Evolutionary conservation across 53 echinoderm and acorn worm species (phyloP).

Genomic region (Arbacia lixula): DNA sequence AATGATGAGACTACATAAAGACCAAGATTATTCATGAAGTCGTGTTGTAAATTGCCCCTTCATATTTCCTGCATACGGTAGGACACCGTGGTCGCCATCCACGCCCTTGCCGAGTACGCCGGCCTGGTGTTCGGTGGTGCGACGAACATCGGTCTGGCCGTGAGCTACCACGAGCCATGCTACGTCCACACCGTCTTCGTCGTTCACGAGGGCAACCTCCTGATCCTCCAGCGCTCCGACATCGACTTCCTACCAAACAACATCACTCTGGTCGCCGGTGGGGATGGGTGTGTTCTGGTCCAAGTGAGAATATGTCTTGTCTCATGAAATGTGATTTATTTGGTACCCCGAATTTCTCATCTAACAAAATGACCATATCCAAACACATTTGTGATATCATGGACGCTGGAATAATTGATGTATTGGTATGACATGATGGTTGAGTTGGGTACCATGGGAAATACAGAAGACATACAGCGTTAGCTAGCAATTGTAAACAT

Average conservation of each 20-base stretch:
- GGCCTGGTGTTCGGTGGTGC: slow-evolving; percentile 47
- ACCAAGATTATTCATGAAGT: too few relatives aligned
- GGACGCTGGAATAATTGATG: too few relatives aligned
- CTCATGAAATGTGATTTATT: not conserved
- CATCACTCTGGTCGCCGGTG: slow-evolving; percentile 60
- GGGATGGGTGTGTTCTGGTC: slow-evolving; percentile 69
- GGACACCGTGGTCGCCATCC: slow-evolving; percentile 83
- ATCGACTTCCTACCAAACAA: slow-evolving; percentile 49
- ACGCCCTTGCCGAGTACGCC: slow-evolving; percentile 76
- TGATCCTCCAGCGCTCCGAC: slow-evolving; percentile 57
- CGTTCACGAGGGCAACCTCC: slow-evolving; percentile 52
- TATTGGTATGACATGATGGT: too few relatives aligned
- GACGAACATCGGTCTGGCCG: not conserved
- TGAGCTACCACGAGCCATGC: slow-evolving; percentile 1
- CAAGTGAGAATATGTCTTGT: slow-evolving; percentile 41
- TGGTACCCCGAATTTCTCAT: not conserved
- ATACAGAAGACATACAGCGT: too few relatives aligned
- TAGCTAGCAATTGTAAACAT: too few relatives aligned
- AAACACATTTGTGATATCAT: too few relatives aligned
- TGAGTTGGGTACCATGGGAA: too few relatives aligned
- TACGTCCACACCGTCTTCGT: slow-evolving; percentile 11
- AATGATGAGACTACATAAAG: too few relatives aligned
- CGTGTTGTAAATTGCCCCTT: too few relatives aligned
- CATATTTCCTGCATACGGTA: too few relatives aligned
- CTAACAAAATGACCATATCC: not conserved